Percentiles rank a stretch among this genome's conserved stretches.
Evolutionary conservation across 2,888 invertebrate species (phyloP).

Genomic region (Apocheima hispidaria): DNA sequence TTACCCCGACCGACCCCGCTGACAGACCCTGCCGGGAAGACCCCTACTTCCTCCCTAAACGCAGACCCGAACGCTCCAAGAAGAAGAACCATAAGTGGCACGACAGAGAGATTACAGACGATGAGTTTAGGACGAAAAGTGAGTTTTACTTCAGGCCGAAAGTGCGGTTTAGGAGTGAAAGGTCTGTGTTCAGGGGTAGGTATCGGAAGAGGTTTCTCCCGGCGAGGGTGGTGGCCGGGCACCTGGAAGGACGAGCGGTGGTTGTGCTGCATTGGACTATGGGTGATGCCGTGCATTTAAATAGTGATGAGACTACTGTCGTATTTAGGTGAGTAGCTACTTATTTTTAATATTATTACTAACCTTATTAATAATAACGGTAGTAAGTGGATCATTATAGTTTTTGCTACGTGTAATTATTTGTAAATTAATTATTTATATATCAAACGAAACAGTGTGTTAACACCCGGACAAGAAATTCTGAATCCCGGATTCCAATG

Average conservation of each 20-base stretch:
- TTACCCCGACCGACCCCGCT: constrained; percentile 71
- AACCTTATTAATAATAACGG: not conserved
- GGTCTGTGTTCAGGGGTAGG: constrained; percentile 55
- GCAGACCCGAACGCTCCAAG: constrained; percentile 65
- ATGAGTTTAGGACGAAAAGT: constrained; percentile 59
- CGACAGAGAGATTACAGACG: constrained; percentile 44
- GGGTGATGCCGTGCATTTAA: constrained; percentile 69
- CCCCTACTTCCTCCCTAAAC: constrained; percentile 75
- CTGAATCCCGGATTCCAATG: too few species aligned
- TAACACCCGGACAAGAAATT: too few species aligned
- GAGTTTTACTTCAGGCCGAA: constrained; percentile 72
- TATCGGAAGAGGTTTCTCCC: constrained; percentile 64
- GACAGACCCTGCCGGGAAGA: constrained; percentile 73
- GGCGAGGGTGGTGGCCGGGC: constrained; percentile 71
- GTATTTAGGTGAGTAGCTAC: constrained; percentile 82
- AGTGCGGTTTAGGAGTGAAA: constrained; percentile 59
- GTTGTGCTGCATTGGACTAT: constrained; percentile 76
- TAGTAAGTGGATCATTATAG: too few species aligned
- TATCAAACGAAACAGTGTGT: too few species aligned
- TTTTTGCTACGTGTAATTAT: too few species aligned
- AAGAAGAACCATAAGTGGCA: constrained; percentile 58
- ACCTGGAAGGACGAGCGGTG: constrained; percentile 59
- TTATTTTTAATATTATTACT: too few species aligned
- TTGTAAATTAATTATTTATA: too few species aligned
- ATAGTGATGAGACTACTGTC: constrained; percentile 72